Conservation (phyloP, 2,797 vertebrate genomes). For the Onychomys leucogaster region DNA sequence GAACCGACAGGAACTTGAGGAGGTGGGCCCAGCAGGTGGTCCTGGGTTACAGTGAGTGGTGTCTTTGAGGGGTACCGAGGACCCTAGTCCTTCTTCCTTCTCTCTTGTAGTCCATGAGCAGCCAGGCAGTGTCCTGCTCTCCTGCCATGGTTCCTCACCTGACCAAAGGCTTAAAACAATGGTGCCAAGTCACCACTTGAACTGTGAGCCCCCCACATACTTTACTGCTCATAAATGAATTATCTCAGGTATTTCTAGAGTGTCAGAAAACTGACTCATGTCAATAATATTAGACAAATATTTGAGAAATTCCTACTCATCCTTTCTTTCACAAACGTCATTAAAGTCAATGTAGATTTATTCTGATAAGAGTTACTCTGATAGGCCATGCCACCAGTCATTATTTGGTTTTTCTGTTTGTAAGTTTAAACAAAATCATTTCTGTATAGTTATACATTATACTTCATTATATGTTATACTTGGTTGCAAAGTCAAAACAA, state of each 20-base stretch:
- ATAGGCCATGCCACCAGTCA: not conserved
- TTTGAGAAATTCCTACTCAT: not conserved
- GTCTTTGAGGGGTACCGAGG: not conserved
- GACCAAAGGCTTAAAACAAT: not conserved
- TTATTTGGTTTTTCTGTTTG: not conserved
- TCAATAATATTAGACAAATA: not conserved
- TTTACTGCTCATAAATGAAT: not conserved
- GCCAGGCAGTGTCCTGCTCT: not conserved
- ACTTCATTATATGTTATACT: not conserved
- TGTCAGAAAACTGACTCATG: not conserved
- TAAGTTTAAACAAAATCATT: not conserved
- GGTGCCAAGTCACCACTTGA: too few species aligned
- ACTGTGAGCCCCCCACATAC: not conserved
- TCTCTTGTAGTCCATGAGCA: not conserved
- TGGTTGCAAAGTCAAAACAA: not conserved
- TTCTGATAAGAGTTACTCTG: not conserved
- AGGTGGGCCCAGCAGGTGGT: too few species aligned
- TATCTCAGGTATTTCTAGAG: not conserved
- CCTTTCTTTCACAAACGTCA: not conserved
- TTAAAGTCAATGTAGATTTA: not conserved
- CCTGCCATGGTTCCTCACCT: too few species aligned
- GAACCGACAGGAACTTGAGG: not conserved
- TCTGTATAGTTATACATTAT: not conserved
- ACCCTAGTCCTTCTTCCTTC: not conserved
- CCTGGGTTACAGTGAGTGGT: too few species aligned